These are phyloP conservation scores for Drosophila nr. medialis DNA, from an alignment of 2,888 invertebrate species.

Conservation along the genomic window DNA sequence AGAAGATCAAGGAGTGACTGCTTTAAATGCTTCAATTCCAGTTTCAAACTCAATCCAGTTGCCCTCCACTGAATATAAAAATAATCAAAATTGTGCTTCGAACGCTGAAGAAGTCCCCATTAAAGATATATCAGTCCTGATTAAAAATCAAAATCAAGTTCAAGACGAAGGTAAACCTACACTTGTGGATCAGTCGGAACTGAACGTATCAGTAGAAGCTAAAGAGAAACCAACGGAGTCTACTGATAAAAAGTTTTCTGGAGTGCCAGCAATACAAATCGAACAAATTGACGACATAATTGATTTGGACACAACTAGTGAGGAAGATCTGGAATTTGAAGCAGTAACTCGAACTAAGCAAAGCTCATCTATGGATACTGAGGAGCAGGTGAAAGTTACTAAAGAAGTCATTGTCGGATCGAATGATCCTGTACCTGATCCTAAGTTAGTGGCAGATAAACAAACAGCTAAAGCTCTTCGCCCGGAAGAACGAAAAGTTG, in stretches of 20 bases:
- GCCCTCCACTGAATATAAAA: not conserved
- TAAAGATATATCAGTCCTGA: not conserved
- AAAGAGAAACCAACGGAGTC: not conserved
- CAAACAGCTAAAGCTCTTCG: not conserved
- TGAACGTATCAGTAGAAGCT: not conserved
- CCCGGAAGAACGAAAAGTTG: not conserved
- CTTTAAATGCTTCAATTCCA: not conserved
- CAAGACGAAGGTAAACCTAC: not conserved
- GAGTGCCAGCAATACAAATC: not conserved
- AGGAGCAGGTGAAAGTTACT: too few relatives aligned
- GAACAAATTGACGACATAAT: not conserved
- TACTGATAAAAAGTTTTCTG: not conserved
- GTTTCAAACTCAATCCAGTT: not conserved
- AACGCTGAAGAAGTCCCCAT: too few relatives aligned
- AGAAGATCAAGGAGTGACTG: not conserved
- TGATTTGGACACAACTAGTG: constrained; percentile 10
- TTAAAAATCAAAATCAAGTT: not conserved
- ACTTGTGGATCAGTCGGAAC: not conserved
- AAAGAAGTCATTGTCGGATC: not conserved
- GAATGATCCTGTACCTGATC: constrained; percentile 4
- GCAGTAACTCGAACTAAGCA: not conserved
- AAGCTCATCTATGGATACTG: not conserved
- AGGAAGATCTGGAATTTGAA: not conserved
- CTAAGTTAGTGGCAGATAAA: not conserved
- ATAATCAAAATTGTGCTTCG: not conserved